Percentiles rank a stretch among this genome's conserved stretches.
These are phyloP conservation scores for Caenorhabditis brenneri DNA, from an alignment of 1,140 invertebrate genomes.

Conservation along the genomic window DNA sequence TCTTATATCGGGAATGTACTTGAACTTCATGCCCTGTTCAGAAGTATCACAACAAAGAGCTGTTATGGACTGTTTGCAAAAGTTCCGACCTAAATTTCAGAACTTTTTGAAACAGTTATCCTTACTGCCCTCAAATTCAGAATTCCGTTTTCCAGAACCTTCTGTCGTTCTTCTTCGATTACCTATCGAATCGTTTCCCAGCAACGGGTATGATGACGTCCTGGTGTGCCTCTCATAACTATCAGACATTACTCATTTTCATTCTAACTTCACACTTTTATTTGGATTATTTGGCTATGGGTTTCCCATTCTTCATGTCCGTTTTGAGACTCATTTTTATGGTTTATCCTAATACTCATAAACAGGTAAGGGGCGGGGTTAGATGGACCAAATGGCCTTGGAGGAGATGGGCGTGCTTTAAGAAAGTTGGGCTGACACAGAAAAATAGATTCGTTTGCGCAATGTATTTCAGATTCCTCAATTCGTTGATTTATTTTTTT, in stretches of 20 bases:
- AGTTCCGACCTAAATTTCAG: neutral
- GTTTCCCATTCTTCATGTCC: conserved; percentile 18
- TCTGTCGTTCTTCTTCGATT: conserved; percentile 17
- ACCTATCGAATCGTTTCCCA: conserved; percentile 1
- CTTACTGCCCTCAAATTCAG: neutral
- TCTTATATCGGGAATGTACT: no score
- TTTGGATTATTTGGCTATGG: conserved; percentile 25
- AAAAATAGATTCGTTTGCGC: neutral
- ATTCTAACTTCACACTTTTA: conserved; percentile 9
- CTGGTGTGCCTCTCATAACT: neutral
- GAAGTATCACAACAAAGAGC: no score
- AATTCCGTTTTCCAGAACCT: neutral
- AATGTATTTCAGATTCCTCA: no score
- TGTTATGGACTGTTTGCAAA: no score
- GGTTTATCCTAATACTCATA: conserved; percentile 30
- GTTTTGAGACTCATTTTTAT: neutral
- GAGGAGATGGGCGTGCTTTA: no score
- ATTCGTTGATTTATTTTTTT: no score
- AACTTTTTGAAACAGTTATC: no score
- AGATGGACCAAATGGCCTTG: no score
- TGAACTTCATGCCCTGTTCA: no score
- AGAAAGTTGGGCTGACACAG: neutral
- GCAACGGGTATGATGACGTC: conserved; percentile 35
- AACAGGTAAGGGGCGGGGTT: neutral
- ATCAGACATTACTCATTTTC: neutral